Evolutionary conservation across 2,797 vertebrate species (phyloP), one percentile per base, ranked within the genome.

Genomic region (Peromyscus attwateri): DNA sequence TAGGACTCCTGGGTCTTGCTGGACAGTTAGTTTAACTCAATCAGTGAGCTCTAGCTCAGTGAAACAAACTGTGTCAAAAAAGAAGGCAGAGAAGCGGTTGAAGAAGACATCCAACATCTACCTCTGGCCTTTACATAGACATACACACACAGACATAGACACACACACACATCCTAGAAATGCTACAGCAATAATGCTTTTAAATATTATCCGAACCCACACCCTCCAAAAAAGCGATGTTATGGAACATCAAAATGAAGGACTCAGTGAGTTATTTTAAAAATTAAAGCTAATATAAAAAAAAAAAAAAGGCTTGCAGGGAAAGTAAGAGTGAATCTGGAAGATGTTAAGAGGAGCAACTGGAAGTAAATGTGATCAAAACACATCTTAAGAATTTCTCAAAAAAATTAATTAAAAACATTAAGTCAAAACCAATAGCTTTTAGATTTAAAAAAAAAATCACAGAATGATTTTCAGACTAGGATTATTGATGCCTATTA

Each of bases 111-210:
- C 19, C 57, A 60, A 37, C 25, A 55, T 71, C 46, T 70, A 71
- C 31, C 31, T 87, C 34, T 55, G 49, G 66, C 21, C 13, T 70
- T 34, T 49, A 87, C 10, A 70, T 6, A 27, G 21, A 71, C 25
- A 19, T 11, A 70, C 13, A 49, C 7, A 49, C 46, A 49, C 46
- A 49, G 10, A 55, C 13, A 71, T 9, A 49, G 52, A 87, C 12
- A 25, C 19, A 87, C 13, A 27, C 49, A 55, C 17, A 80, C 40
- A 75, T 37, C 5, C 49, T 34, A 87, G 4, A 94, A 81, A 37
- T 14, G 14, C 13, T 95, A 3, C 4, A 88, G 84, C 25, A 94
- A 88, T 46, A 91, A 95, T 89, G 49, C 68, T 94, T 94, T 87
- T 70, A 91, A 94, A 77, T 55, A 76, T 23, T 85, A 43, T 64